Evolutionary conservation across 2,797 vertebrate species (phyloP).

Genomic region (Epinephelus malabaricus): DNA sequence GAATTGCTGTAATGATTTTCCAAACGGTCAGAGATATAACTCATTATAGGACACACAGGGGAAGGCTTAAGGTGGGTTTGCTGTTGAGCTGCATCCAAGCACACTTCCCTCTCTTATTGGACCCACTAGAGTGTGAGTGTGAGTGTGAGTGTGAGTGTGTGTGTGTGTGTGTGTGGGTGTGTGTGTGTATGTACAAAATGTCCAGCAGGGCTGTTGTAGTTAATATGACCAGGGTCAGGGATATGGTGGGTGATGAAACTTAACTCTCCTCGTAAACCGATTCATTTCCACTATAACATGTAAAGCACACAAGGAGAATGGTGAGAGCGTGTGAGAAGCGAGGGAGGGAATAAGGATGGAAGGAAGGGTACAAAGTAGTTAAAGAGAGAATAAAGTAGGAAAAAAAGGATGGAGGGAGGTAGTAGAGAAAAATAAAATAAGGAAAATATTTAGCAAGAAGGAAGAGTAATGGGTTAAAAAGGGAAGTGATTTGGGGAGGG

Average conservation of each 20-base stretch:
- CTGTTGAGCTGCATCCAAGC: slow-evolving; percentile 69
- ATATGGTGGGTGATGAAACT: slow-evolving; percentile 76
- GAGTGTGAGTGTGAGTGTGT: slow-evolving; percentile 12
- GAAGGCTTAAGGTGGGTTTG: slow-evolving; percentile 60
- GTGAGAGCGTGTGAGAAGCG: slow-evolving; percentile 10
- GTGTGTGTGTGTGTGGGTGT: slow-evolving; percentile 32
- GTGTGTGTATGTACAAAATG: slow-evolving; percentile 23
- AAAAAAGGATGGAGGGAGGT: background rate
- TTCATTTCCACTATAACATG: slow-evolving; percentile 71
- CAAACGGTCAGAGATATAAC: slow-evolving; percentile 53
- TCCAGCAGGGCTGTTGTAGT: slow-evolving; percentile 57
- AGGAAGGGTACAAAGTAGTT: background rate
- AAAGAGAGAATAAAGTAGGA: background rate
- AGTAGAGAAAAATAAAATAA: background rate
- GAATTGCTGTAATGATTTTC: slow-evolving; percentile 63
- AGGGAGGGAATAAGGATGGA: background rate
- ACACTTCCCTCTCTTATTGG: slow-evolving; percentile 74
- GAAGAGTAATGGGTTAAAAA: background rate
- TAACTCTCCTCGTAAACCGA: slow-evolving; percentile 71
- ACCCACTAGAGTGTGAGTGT: slow-evolving; percentile 45
- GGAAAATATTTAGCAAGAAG: slow-evolving; percentile 4
- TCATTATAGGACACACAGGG: slow-evolving; percentile 53
- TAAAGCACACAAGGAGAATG: slow-evolving; percentile 41
- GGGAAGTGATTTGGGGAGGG: background rate
- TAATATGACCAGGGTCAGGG: slow-evolving; percentile 66